Percentiles rank a stretch among this genome's conserved stretches.
Evolutionary conservation across 2,888 invertebrate genomes (phyloP).

Genomic region (Zaprionus lineosus): DNA sequence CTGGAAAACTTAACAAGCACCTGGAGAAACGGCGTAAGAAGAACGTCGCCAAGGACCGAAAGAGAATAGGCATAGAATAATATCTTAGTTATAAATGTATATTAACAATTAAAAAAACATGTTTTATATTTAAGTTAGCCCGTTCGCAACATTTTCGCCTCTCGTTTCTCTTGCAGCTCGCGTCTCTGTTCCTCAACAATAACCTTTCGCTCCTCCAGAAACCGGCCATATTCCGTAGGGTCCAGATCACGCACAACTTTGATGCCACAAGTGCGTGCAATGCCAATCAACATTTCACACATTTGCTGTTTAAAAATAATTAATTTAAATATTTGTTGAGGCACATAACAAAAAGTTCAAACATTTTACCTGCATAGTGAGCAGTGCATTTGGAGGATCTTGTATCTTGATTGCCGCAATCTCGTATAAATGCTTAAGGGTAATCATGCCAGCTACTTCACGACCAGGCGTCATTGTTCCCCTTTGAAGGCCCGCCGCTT

Average conservation of each 20-base stretch:
- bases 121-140: slow-evolving; percentile 81
- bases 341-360: background rate
- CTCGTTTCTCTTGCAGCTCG: slow-evolving; percentile 90
- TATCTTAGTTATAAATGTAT: slow-evolving; percentile 51
- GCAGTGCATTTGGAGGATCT: slow-evolving; percentile 87
- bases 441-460: slow-evolving; percentile 94
- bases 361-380: slow-evolving; percentile 77
- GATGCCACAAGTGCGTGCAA: slow-evolving; percentile 92
- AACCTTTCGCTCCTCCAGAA: slow-evolving; percentile 89
- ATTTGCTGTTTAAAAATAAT: slow-evolving; percentile 85
- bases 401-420: slow-evolving; percentile 97
- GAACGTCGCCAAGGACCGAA: slow-evolving; percentile 83
- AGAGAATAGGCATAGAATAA: slow-evolving; percentile 80
- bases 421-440: slow-evolving; percentile 97
- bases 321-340: background rate
- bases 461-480: slow-evolving; percentile 89
- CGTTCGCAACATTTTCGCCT: slow-evolving; percentile 95
- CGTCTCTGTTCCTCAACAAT: slow-evolving; percentile 89
- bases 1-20: slow-evolving; percentile 91
- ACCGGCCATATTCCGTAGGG: slow-evolving; percentile 90
- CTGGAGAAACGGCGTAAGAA: slow-evolving; percentile 92
- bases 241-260: slow-evolving; percentile 91
- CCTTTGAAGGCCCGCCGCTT: slow-evolving; percentile 95
- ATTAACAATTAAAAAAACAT: slow-evolving; percentile 45
- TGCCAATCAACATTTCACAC: slow-evolving; percentile 90